Evolutionary conservation across 2,113 vertebrate genomes (phyloP).

Genomic region (Ardeotis arabs): DNA sequence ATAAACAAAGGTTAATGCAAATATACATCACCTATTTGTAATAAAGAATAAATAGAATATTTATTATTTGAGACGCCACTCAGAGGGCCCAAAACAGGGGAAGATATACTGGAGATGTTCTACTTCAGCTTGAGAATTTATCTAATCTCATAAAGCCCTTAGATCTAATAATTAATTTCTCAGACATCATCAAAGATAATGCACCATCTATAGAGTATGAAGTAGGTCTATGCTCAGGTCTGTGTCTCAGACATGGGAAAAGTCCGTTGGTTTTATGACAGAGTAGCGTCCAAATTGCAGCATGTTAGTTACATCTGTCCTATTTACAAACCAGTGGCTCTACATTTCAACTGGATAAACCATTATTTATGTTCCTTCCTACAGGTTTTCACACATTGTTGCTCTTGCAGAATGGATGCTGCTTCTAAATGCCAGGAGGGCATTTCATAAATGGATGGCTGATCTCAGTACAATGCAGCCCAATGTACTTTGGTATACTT

Average conservation of each 20-base stretch:
- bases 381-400: constrained; percentile 28
- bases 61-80: neutral
- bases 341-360: neutral
- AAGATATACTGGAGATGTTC: neutral
- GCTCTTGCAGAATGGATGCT: constrained; percentile 35
- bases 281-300: neutral
- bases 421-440: neutral
- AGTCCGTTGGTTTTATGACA: neutral
- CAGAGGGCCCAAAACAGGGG: neutral
- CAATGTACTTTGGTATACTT: neutral
- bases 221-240: no score
- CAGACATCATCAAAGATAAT: neutral
- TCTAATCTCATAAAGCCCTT: neutral
- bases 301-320: neutral
- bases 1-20: constrained; percentile 7
- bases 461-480: neutral
- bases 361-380: constrained; percentile 23
- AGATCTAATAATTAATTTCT: neutral
- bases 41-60: neutral
- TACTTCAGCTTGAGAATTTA: neutral
- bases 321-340: constrained; percentile 23
- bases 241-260: neutral
- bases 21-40: neutral
- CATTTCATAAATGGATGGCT: constrained; percentile 28
- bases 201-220: neutral